Percentiles rank a stretch among this genome's conserved stretches.
These are phyloP conservation scores for Alosa sapidissima DNA, from an alignment of 2,797 vertebrate species.

Conservation along the genomic window DNA sequence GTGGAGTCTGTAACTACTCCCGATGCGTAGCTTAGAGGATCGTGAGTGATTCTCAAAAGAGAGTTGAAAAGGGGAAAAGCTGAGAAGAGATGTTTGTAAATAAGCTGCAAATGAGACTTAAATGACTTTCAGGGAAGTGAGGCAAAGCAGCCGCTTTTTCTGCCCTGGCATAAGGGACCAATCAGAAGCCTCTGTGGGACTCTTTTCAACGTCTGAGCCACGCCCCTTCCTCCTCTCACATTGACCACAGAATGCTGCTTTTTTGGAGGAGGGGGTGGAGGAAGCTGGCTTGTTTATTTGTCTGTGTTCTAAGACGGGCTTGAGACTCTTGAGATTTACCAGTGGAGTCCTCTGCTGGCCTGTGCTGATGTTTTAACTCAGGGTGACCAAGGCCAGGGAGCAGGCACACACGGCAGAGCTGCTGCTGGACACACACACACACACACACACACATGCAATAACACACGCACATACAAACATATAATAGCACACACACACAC, in stretches of 20 bases:
- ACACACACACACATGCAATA: neutral
- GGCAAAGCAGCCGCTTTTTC: neutral
- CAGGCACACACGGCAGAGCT: neutral
- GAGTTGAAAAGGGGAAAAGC: neutral
- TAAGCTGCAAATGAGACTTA: neutral
- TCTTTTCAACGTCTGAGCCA: neutral
- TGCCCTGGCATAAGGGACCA: neutral
- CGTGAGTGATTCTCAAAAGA: too few relatives aligned
- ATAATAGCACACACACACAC: neutral
- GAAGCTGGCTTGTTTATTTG: neutral
- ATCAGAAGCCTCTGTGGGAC: neutral
- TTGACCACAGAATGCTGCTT: neutral
- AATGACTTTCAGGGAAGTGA: neutral
- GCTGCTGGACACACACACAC: neutral
- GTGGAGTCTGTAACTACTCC: neutral
- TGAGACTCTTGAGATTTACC: neutral
- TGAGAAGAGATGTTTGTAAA: neutral
- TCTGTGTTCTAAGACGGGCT: neutral
- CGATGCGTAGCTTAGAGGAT: neutral
- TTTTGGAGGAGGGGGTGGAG: neutral
- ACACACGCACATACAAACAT: neutral
- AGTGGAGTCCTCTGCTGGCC: neutral
- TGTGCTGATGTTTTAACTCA: neutral
- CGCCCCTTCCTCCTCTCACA: neutral
- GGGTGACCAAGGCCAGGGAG: neutral